These are phyloP conservation scores for Neomonachus schauinslandi DNA, from an alignment of 2,113 vertebrate species.

Conservation along the genomic window DNA sequence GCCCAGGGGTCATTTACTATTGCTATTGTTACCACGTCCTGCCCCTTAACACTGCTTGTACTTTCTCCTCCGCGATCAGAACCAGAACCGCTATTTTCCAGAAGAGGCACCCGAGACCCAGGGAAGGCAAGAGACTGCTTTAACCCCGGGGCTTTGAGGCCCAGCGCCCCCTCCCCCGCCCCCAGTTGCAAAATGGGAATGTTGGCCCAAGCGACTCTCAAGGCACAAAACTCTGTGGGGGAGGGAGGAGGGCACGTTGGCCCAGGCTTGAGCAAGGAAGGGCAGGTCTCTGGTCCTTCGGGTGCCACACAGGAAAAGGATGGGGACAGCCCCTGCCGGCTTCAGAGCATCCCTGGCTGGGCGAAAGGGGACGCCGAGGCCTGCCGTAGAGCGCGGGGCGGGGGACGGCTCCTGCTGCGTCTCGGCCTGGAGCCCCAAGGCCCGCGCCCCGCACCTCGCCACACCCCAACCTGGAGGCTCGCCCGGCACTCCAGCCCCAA, in stretches of 20 bases:
- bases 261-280: too few species aligned
- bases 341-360: neutral
- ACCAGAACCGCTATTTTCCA: neutral
- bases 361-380: neutral
- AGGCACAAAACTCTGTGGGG: neutral
- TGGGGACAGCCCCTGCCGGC: neutral
- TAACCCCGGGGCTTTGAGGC: neutral
- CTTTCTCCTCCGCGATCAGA: neutral
- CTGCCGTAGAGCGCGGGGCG: too few species aligned
- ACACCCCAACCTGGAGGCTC: neutral
- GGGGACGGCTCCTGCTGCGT: neutral
- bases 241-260: rapidly evolving
- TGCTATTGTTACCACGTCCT: neutral
- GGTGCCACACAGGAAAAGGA: too few species aligned
- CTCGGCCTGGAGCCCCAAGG: neutral
- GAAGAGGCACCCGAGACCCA: neutral
- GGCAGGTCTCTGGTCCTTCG: neutral
- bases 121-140: neutral
- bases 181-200: neutral
- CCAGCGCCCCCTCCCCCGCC: too few species aligned
- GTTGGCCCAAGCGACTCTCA: neutral
- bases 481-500: rapidly evolving
- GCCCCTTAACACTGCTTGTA: neutral
- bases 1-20: neutral
- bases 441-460: rapidly evolving